A percentile compares a stretch with the other conserved stretches of the same genome.
Evolutionary conservation across 2,888 invertebrate genomes (phyloP).

Genomic region (Pocota personata): DNA sequence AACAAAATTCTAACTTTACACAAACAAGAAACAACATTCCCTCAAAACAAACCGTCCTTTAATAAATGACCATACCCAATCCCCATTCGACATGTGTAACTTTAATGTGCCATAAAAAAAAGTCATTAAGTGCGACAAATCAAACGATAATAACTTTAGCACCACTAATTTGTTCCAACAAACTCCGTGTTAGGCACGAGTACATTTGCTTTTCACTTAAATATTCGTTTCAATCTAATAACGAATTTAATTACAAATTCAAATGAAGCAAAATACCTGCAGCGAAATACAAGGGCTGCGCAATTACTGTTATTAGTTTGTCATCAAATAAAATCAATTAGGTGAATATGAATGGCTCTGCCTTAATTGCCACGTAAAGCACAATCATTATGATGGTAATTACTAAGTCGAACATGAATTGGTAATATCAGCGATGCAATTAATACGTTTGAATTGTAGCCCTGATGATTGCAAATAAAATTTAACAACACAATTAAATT

Average conservation of each 20-base stretch:
- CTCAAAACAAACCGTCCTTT: no score
- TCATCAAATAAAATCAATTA: constrained; percentile 41
- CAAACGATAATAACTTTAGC: constrained; percentile 1
- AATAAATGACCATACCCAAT: constrained; percentile 4
- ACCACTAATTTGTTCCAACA: constrained; percentile 1
- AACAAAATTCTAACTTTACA: no score
- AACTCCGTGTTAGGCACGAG: not conserved
- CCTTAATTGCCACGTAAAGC: constrained; percentile 29
- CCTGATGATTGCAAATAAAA: not conserved
- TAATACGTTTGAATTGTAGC: not conserved
- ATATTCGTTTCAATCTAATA: not conserved
- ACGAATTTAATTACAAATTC: constrained; percentile 26
- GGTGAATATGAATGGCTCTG: constrained; percentile 14
- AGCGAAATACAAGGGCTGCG: not conserved
- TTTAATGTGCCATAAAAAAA: not conserved
- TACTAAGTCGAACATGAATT: constrained; percentile 22
- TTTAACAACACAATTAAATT: no score
- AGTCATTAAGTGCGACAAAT: constrained; percentile 17
- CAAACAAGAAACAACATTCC: no score
- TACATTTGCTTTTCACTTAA: not conserved
- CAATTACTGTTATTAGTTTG: constrained; percentile 17
- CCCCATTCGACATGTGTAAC: constrained; percentile 5
- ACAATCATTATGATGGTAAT: constrained; percentile 24
- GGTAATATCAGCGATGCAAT: constrained; percentile 18
- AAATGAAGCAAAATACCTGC: not conserved